These are phyloP conservation scores for Monopterus albus DNA, from an alignment of 2,113 vertebrate species.

Conservation along the genomic window DNA sequence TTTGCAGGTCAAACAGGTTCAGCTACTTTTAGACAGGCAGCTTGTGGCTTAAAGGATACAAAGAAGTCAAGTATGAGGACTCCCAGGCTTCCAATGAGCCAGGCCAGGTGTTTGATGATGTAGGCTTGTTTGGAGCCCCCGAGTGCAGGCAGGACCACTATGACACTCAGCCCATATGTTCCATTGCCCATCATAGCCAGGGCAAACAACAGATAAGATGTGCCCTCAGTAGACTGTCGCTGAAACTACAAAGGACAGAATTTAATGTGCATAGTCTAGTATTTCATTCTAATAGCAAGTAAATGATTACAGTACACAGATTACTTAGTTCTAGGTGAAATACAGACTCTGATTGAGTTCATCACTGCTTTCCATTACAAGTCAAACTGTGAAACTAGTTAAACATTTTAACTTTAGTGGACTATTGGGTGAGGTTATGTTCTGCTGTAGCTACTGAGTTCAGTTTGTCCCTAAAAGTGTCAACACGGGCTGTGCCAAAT, in stretches of 20 bases:
- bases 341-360: too few relatives aligned
- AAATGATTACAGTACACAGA: too few relatives aligned
- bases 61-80: conserved; percentile 79
- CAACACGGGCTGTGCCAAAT: neutral
- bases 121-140: conserved; percentile 55
- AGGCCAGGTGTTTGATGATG: conserved; percentile 79
- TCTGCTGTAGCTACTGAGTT: neutral
- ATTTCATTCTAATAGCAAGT: too few relatives aligned
- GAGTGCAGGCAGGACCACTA: conserved; percentile 73
- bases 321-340: too few relatives aligned
- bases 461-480: neutral
- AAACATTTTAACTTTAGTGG: conserved; percentile 13
- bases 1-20: too few relatives aligned
- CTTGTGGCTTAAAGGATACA: conserved; percentile 82
- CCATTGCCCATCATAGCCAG: conserved; percentile 78
- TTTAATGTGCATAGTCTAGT: too few relatives aligned
- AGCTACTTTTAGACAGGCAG: too few relatives aligned
- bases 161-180: conserved; percentile 72
- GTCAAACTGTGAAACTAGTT: too few relatives aligned
- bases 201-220: conserved; percentile 76
- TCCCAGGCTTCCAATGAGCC: conserved; percentile 80
- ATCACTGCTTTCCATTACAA: too few relatives aligned
- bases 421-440: neutral
- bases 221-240: conserved; percentile 78
- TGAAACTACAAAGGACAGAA: conserved; percentile 60